Percentiles rank a stretch among this genome's conserved stretches.
These are phyloP conservation scores for Halcyon senegalensis DNA, from an alignment of 2,113 vertebrate genomes.

Conservation along the genomic window DNA sequence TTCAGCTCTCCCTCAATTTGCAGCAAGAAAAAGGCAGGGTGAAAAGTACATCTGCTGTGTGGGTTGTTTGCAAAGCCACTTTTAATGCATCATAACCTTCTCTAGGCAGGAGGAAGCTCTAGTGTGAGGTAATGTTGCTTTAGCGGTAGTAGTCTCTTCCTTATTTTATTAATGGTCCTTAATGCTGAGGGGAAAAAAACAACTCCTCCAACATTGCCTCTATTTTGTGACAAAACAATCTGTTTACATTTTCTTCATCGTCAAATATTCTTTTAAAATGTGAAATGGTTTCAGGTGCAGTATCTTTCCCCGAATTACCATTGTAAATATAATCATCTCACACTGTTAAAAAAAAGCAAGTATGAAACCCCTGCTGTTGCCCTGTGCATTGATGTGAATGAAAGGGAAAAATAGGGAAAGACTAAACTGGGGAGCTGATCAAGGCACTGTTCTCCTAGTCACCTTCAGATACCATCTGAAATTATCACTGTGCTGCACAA, in stretches of 20 bases:
- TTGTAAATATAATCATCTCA: neutral
- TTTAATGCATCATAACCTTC: neutral
- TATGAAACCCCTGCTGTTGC: neutral
- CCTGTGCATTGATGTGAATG: neutral
- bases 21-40: neutral
- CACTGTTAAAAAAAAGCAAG: neutral
- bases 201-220: neutral
- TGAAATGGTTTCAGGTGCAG: neutral
- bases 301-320: neutral
- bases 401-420: neutral
- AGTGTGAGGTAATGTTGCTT: neutral
- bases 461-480: neutral
- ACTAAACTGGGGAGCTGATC: neutral
- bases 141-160: neutral
- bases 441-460: neutral
- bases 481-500: neutral
- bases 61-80: neutral
- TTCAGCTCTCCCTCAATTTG: neutral
- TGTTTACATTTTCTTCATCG: neutral
- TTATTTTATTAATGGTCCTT: neutral
- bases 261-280: neutral
- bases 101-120: neutral
- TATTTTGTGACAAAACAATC: neutral
- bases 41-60: neutral
- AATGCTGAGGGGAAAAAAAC: neutral